Percentiles rank a stretch among this genome's conserved stretches.
These are phyloP conservation scores for Callospermophilus lateralis DNA, from an alignment of 2,113 vertebrate genomes.

Conservation along the genomic window DNA sequence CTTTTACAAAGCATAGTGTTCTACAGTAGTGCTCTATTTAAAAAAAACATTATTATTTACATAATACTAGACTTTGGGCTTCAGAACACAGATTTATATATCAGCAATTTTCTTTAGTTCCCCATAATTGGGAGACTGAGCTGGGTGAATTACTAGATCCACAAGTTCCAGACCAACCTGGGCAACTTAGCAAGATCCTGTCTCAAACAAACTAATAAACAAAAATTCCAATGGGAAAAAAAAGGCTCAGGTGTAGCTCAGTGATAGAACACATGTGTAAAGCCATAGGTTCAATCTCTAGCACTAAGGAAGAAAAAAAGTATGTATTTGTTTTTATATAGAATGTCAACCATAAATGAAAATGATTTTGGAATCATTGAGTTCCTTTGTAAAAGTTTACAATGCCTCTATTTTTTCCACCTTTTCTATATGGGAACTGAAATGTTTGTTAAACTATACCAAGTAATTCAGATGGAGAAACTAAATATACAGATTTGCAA, in stretches of 20 bases:
- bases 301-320: not conserved
- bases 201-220: not conserved
- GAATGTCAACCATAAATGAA: not conserved
- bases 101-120: not conserved
- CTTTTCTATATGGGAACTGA: not conserved
- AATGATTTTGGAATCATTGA: slow-evolving; percentile 1
- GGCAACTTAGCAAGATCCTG: not conserved
- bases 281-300: not conserved
- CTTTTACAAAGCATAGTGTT: not conserved
- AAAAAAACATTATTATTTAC: not conserved
- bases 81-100: not conserved
- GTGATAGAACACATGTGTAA: not conserved
- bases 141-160: not conserved
- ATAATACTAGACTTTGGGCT: not conserved
- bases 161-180: not conserved
- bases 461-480: not conserved
- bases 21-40: not conserved
- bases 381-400: not conserved
- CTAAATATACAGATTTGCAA: slow-evolving; percentile 1
- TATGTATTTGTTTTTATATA: not conserved
- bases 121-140: not conserved
- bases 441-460: not conserved
- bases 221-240: not conserved
- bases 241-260: not conserved
- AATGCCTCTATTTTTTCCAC: not conserved